Evolutionary conservation across 2,113 vertebrate species (phyloP), one percentile per base, ranked within the genome.

Genomic region (Meriones unguiculatus): DNA sequence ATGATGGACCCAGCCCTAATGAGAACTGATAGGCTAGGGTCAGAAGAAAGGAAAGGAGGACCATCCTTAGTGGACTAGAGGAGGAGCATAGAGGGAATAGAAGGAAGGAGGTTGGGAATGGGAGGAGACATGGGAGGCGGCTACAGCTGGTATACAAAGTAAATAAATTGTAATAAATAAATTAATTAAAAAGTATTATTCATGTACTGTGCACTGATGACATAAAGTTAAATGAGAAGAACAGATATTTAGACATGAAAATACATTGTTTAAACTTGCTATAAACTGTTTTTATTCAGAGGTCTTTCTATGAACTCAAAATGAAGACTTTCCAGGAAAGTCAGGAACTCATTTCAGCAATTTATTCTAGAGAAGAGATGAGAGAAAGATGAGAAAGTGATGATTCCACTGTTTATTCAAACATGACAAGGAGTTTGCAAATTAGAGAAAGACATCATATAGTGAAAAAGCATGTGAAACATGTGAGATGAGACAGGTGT

Each of bases 201-300:
- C 35, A 20, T 41, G 30, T 7, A 7, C 25, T 41, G 0, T 3
- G 1, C 25, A 7, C 50, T 0, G 24, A 41, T 28, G 38, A 59
- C 18, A n/a, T 14, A 41, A 24, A 14, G 2, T 54, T 41, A 59
- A 93, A 70, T 75, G 32, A 50, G 22, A 57, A 76, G 2, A 25
- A 4, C 1, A 10, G 5, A 17, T 13, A 15, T 11, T 57, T 15
- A 41, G 14, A 38, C 28, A 15, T 32, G 2, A 35, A 41, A 62
- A 30, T 80, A 52, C 2, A 38, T 0, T 17, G 22, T 10, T 9
- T 28, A 50, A 7, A 3, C 3, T 50, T 57, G 35, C 32, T 69
- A 6, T 35, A 54, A 13, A 7, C 50, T 4, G 15, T 4, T 81
- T 24, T 62, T 32, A 7, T 14, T 35, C 17, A 0, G 4, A 11